Evolutionary conservation across 2,113 vertebrate genomes (phyloP).

Genomic region (Odocoileus hemionus): DNA sequence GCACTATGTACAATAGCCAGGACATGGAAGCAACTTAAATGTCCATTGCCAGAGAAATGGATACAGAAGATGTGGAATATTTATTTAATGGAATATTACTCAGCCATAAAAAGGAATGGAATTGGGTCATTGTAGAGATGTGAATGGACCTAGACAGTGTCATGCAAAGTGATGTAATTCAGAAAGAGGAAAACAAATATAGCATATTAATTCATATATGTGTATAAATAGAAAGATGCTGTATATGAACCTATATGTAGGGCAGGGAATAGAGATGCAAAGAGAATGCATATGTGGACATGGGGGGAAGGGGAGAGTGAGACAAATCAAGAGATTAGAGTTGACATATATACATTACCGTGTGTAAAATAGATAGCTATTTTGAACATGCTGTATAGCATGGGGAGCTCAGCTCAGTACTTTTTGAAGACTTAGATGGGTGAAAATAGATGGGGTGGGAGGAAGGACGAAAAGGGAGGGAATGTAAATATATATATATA

Average conservation of each 20-base stretch:
- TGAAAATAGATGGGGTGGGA: not conserved
- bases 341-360: not conserved
- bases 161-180: not conserved
- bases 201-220: not conserved
- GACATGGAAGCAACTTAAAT: not conserved
- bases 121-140: not conserved
- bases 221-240: not conserved
- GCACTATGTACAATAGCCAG: not conserved
- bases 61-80: not conserved
- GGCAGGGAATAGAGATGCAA: not conserved
- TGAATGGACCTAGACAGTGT: not conserved
- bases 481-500: not conserved
- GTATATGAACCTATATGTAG: not conserved
- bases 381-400: not conserved
- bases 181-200: not conserved
- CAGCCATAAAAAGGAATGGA: not conserved
- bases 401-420: not conserved
- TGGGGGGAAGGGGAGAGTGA: not conserved
- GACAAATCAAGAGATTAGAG: not conserved
- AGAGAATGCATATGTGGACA: not conserved
- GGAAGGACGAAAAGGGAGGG: not conserved
- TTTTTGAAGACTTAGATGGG: not conserved
- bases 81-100: not conserved
- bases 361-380: not conserved
- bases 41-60: not conserved